Conservation (phyloP, 2,113 vertebrate species). For the Patagioenas fasciata region DNA sequence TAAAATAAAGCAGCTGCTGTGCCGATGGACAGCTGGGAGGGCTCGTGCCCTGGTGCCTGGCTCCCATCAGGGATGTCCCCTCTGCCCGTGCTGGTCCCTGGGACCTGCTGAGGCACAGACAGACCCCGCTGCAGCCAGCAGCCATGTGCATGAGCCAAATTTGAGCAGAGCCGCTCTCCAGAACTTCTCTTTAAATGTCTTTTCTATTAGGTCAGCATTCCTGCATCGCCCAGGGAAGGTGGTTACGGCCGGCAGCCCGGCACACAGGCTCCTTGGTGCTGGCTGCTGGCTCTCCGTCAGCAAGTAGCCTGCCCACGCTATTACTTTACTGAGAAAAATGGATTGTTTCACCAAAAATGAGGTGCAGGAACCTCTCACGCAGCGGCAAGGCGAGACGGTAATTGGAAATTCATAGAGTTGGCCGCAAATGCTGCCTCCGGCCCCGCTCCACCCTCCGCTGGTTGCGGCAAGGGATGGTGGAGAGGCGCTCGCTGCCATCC, state of each 20-base stretch:
- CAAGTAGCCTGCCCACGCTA: constrained; percentile 48
- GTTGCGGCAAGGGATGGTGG: background rate
- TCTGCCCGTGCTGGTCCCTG: fast-evolving
- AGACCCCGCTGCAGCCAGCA: background rate
- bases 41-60: fast-evolving
- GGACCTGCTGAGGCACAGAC: background rate
- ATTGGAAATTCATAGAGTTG: constrained; percentile 48
- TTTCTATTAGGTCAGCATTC: constrained; percentile 68
- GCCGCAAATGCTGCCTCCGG: background rate
- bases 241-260: constrained; percentile 46
- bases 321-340: constrained; percentile 66
- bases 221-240: constrained; percentile 44
- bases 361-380: constrained; percentile 13
- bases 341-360: constrained; percentile 56
- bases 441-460: background rate
- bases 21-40: fast-evolving
- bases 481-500: background rate
- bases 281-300: constrained; percentile 29
- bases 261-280: constrained; percentile 56
- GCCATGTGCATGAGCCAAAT: background rate
- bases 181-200: constrained; percentile 58
- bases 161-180: background rate
- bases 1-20: background rate
- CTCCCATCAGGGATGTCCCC: background rate
- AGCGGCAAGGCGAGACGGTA: constrained; percentile 18